These are phyloP conservation scores for Corydoras sp. DNA, from an alignment of 2,113 vertebrate genomes.

Conservation along the genomic window DNA sequence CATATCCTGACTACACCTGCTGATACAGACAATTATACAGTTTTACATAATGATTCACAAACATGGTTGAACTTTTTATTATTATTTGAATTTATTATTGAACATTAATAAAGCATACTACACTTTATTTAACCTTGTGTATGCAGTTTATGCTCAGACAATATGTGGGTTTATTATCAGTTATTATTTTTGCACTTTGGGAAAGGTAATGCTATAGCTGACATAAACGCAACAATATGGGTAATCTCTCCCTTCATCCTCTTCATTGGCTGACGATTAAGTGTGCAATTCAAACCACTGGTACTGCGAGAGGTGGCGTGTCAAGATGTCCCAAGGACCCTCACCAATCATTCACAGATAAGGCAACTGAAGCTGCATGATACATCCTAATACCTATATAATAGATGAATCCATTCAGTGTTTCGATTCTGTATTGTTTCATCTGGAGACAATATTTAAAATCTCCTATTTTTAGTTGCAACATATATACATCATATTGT, in stretches of 20 bases:
- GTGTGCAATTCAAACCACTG: slow-evolving; percentile 22
- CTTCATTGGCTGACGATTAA: slow-evolving; percentile 16
- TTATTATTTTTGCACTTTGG: slow-evolving; percentile 8
- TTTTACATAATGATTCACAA: slow-evolving; percentile 1
- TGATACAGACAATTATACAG: too few relatives aligned
- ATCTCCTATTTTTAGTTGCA: too few relatives aligned
- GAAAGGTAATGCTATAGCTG: background rate
- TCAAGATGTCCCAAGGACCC: slow-evolving; percentile 30
- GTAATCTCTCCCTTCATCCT: background rate
- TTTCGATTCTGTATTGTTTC: too few relatives aligned
- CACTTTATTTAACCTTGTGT: background rate
- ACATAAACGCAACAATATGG: background rate
- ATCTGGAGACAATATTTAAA: too few relatives aligned
- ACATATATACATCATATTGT: too few relatives aligned
- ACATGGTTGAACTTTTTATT: too few relatives aligned
- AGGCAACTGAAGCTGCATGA: slow-evolving; percentile 28
- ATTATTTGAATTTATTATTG: too few relatives aligned
- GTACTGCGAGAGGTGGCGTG: slow-evolving; percentile 19
- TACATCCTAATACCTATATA: slow-evolving; percentile 21
- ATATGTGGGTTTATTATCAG: background rate
- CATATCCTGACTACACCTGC: background rate
- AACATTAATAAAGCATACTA: slow-evolving; percentile 5
- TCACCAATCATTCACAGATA: slow-evolving; percentile 31
- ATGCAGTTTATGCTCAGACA: background rate
- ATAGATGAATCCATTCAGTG: slow-evolving; percentile 5